A percentile compares a stretch with the other conserved stretches of the same genome.
phyloP scores from a whole-genome alignment of 2,113 vertebrate species.

The Atrichornis clamosus region DNA sequence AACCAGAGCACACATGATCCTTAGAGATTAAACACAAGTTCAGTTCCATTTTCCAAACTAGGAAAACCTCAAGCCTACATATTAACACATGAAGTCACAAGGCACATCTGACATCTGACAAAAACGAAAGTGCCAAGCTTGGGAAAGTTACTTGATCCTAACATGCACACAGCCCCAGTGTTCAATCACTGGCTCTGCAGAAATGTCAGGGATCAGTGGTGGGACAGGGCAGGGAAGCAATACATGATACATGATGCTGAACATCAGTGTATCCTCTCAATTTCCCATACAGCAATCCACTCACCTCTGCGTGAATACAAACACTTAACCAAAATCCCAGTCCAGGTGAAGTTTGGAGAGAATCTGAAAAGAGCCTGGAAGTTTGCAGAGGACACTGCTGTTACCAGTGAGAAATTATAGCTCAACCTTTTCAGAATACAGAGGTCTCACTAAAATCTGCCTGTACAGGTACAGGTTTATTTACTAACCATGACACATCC shows the following conservation, averaged over 20 bases:
- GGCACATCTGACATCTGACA: background rate
- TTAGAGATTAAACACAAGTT: background rate
- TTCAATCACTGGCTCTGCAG: background rate
- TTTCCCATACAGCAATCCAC: background rate
- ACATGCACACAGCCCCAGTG: background rate
- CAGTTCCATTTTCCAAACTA: background rate
- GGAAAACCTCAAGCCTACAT: background rate
- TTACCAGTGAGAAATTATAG: background rate
- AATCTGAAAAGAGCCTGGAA: background rate
- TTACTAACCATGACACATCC: background rate
- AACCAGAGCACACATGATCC: background rate
- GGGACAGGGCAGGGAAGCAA: background rate
- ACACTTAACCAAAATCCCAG: background rate
- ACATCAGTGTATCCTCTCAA: background rate
- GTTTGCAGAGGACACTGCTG: background rate
- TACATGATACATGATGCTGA: accelerated
- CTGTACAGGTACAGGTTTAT: background rate
- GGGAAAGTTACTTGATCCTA: background rate
- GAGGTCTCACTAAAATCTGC: background rate
- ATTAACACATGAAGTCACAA: background rate
- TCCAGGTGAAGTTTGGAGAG: background rate
- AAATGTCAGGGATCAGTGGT: background rate
- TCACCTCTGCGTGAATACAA: background rate
- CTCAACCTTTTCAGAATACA: background rate
- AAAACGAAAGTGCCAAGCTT: background rate